Evolutionary conservation across 2,888 invertebrate species (phyloP), one percentile per base, ranked within the genome.

Genomic region (Orchesella flavescens): DNA sequence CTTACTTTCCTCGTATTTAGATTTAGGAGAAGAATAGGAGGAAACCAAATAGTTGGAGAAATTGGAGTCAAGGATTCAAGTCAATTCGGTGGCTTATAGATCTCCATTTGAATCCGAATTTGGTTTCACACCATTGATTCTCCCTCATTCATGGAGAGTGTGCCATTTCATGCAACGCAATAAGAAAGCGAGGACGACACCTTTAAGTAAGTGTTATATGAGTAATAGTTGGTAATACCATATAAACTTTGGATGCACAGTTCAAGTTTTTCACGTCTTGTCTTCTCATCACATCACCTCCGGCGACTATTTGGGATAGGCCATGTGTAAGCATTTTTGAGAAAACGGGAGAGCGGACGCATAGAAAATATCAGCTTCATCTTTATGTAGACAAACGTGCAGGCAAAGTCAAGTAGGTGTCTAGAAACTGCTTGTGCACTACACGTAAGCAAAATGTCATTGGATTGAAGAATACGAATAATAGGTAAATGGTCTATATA

Each of bases 61-160:
- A 65, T 23, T 1, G 17, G 7, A 63, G 49, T 53, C 65, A 24
- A 63, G 61, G 61, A 46, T 61, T 44, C 15, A 15, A 75, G 53
- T 66, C 75, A 75, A 55, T 75, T 63, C 74, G 3, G 17, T 43
- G n/a, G 15, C 23, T 13, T 57, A 76, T 57, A 49, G 57, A 76
- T 46, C 19, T 21, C 66, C 49, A 65, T 75, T 68, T 68, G 76
- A 76, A 76, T 76, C 76, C 66, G 68, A 76, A 76, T 76, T 76
- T 76, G 24, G 44, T 76, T 76, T 76, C 76, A 68, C 53, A 68
- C 57, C 66, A 76, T 76, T 76, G 76, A 76, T 55, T 75, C 21
- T 13, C n/a, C n/a, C 65, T 57, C 68, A 68, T 68, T 76, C 68
- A 59, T 5, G 68, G 57, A 9, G 53, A 44, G 43, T 68, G 53